phyloP scores from a whole-genome alignment of 2,797 vertebrate species.

The Esox lucius region DNA sequence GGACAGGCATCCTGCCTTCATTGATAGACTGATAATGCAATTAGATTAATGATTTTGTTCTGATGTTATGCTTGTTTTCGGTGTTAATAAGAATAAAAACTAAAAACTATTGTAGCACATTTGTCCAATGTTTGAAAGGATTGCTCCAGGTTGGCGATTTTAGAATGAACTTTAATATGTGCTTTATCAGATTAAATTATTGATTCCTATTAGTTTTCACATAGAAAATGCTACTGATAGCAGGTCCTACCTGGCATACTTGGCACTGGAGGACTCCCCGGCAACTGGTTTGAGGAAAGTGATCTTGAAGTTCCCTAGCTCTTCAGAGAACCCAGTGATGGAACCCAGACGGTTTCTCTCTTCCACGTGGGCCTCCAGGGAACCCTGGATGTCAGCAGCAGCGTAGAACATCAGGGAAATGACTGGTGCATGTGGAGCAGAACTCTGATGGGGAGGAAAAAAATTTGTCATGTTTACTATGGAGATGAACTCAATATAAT shows the following conservation, averaged over 20 bases:
- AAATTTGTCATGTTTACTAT: not conserved
- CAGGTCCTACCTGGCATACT: conserved; percentile 81
- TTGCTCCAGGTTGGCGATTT: not conserved
- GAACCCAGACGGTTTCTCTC: conserved; percentile 77
- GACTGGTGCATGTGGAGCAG: conserved; percentile 65
- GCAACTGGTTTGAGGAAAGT: conserved; percentile 81
- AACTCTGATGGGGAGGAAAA: conserved; percentile 58
- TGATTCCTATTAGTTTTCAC: not conserved
- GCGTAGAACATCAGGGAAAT: conserved; percentile 92
- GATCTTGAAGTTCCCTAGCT: conserved; percentile 89
- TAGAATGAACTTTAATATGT: not conserved
- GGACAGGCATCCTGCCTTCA: not conserved
- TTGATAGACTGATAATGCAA: not conserved
- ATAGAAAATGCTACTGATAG: not conserved
- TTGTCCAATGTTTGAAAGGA: not conserved
- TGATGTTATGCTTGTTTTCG: not conserved
- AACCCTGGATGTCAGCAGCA: conserved; percentile 86
- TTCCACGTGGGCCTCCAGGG: conserved; percentile 76
- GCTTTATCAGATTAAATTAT: not conserved
- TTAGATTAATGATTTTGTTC: not conserved
- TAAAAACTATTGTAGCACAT: not conserved
- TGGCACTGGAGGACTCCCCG: conserved; percentile 64
- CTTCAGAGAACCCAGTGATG: conserved; percentile 82
- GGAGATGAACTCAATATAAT: not conserved
- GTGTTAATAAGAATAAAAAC: no score